Percentiles rank a stretch among this genome's conserved stretches.
Conservation (phyloP, 2,113 vertebrate species). For the Gasterosteus aculeatus region DNA sequence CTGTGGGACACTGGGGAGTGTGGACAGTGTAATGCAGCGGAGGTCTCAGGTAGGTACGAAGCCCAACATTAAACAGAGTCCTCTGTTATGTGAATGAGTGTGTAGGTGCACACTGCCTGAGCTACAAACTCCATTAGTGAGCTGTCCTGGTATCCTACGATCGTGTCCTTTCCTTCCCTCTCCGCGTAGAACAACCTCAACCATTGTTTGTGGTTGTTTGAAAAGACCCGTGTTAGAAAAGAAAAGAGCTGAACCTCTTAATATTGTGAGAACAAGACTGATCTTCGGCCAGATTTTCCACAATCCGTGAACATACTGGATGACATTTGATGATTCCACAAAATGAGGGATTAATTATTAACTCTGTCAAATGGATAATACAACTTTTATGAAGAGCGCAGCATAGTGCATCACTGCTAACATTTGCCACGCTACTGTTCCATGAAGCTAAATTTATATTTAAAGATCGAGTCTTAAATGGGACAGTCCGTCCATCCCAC, state of each 20-base stretch:
- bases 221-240: background rate
- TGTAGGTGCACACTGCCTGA: slow-evolving; percentile 16
- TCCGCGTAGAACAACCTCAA: background rate
- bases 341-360: slow-evolving; percentile 75
- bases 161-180: slow-evolving; percentile 2
- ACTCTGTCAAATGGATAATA: slow-evolving; percentile 75
- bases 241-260: background rate
- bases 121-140: slow-evolving; percentile 16
- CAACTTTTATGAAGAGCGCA: slow-evolving; percentile 76
- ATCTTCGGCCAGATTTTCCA: slow-evolving; percentile 23
- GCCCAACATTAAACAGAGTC: slow-evolving; percentile 15
- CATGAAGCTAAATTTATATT: slow-evolving; percentile 67
- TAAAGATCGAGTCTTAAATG: slow-evolving; percentile 67
- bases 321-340: slow-evolving; percentile 57
- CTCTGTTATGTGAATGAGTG: slow-evolving; percentile 15
- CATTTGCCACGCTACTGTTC: slow-evolving; percentile 64
- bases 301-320: slow-evolving; percentile 38
- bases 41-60: slow-evolving; percentile 19
- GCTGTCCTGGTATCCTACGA: slow-evolving; percentile 4
- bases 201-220: slow-evolving; percentile 2
- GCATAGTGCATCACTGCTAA: slow-evolving; percentile 60
- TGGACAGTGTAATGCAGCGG: background rate
- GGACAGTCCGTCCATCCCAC: slow-evolving; percentile 53
- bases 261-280: background rate
- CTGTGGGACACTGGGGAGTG: background rate